Percentiles rank a stretch among this genome's conserved stretches.
Evolutionary conservation across 2,888 invertebrate species (phyloP).

Genomic region (Parthenolecanium corni): DNA sequence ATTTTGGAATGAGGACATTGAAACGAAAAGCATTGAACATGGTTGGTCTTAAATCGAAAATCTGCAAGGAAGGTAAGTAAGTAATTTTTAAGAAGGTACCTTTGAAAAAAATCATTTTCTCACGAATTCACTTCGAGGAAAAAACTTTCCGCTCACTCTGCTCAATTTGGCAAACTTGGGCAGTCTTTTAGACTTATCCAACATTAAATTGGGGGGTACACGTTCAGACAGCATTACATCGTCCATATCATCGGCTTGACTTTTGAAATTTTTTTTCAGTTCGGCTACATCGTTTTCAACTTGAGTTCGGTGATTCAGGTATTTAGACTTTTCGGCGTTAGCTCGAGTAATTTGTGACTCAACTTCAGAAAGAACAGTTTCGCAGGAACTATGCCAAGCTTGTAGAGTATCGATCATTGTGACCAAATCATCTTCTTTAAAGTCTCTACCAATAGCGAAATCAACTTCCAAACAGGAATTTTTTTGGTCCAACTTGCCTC

Average conservation of each 20-base stretch:
- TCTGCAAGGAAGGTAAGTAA: no score
- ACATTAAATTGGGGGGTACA: neutral
- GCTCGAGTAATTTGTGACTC: slow-evolving; percentile 80
- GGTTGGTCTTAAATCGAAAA: no score
- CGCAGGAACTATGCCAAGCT: slow-evolving; percentile 84
- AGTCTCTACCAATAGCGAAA: slow-evolving; percentile 86
- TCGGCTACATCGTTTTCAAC: slow-evolving; percentile 79
- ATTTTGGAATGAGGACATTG: no score
- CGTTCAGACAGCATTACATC: slow-evolving; percentile 51
- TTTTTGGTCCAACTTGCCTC: slow-evolving; percentile 91
- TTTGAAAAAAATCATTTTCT: slow-evolving; percentile 38
- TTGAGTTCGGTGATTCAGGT: slow-evolving; percentile 63
- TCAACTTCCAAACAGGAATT: slow-evolving; percentile 88
- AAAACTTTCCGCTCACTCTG: slow-evolving; percentile 56
- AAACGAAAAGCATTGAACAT: no score
- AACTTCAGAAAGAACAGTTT: slow-evolving; percentile 75
- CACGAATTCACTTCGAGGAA: neutral
- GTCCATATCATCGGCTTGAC: slow-evolving; percentile 66
- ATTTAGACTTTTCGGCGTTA: slow-evolving; percentile 69
- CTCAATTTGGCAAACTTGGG: slow-evolving; percentile 55
- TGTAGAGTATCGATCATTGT: slow-evolving; percentile 69
- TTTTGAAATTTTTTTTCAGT: slow-evolving; percentile 79
- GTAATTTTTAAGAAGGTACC: no score
- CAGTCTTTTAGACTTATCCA: slow-evolving; percentile 42
- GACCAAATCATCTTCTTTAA: slow-evolving; percentile 68